These are phyloP conservation scores for Caretta caretta DNA, from an alignment of 2,113 vertebrate species.

Conservation along the genomic window DNA sequence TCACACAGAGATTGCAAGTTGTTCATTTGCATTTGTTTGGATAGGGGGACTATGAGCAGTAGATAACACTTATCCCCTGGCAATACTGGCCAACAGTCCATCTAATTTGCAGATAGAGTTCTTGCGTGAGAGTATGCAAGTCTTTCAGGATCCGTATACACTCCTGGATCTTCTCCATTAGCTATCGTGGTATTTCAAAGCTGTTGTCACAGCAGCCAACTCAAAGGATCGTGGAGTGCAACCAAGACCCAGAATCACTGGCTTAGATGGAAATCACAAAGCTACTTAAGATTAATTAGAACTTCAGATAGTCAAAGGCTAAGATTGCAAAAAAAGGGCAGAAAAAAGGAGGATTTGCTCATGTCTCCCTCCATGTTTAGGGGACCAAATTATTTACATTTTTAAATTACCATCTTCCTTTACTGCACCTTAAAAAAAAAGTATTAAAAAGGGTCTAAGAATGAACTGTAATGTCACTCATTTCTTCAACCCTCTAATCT, in stretches of 20 bases:
- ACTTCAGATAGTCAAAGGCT: neutral
- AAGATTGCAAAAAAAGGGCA: neutral
- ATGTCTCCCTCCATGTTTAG: neutral
- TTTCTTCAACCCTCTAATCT: neutral
- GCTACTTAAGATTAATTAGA: neutral
- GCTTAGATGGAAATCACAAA: neutral
- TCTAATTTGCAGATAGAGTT: neutral
- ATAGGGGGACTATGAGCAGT: neutral
- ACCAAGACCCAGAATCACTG: neutral
- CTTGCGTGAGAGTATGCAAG: neutral
- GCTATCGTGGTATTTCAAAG: neutral
- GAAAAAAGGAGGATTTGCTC: neutral
- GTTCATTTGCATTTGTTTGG: neutral
- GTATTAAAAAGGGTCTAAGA: neutral
- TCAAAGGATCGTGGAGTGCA: neutral
- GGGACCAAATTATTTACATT: neutral
- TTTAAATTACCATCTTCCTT: neutral
- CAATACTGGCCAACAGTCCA: neutral
- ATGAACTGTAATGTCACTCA: neutral
- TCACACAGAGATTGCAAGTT: neutral
- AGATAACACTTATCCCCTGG: neutral
- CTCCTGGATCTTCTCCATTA: neutral
- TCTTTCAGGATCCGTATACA: neutral
- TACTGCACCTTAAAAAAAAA: neutral
- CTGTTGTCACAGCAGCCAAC: neutral